phyloP scores from a whole-genome alignment of 2,113 vertebrate genomes.

The Atlantisia rogersi region DNA sequence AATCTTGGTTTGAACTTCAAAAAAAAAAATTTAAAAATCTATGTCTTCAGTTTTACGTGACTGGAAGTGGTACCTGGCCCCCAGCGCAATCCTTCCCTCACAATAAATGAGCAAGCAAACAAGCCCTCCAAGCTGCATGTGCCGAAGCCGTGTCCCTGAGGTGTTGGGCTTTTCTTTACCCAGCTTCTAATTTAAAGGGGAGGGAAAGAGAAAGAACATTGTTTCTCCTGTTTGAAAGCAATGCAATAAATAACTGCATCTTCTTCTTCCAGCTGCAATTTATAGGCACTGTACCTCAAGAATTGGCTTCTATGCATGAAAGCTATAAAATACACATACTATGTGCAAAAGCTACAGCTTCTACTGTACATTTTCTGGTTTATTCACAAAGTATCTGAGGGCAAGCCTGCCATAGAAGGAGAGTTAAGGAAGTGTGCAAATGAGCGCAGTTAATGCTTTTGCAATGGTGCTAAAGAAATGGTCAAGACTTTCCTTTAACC shows the following conservation, averaged over 20 bases:
- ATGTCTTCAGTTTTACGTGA: neutral
- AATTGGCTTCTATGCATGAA: constrained; percentile 25
- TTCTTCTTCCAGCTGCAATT: constrained; percentile 33
- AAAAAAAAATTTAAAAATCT: neutral
- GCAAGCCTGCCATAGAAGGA: neutral
- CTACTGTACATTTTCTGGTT: neutral
- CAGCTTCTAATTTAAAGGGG: constrained; percentile 26
- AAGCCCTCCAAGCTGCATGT: neutral
- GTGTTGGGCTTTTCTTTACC: neutral
- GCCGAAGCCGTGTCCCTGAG: neutral
- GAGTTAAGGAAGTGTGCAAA: neutral
- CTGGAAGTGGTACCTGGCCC: neutral
- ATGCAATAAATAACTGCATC: constrained; percentile 37
- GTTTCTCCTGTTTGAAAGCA: neutral
- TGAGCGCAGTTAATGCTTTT: constrained; percentile 4
- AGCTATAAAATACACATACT: constrained; percentile 12
- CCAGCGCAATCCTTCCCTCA: neutral
- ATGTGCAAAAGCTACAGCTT: neutral
- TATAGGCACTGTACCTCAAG: constrained; percentile 37
- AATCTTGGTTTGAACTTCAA: neutral
- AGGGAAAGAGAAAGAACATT: neutral
- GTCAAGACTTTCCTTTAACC: neutral
- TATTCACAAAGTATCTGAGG: neutral
- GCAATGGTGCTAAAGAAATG: neutral
- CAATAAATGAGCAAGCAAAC: neutral